phyloP scores from a whole-genome alignment of 2,797 vertebrate genomes.

The Melanitta fusca region DNA sequence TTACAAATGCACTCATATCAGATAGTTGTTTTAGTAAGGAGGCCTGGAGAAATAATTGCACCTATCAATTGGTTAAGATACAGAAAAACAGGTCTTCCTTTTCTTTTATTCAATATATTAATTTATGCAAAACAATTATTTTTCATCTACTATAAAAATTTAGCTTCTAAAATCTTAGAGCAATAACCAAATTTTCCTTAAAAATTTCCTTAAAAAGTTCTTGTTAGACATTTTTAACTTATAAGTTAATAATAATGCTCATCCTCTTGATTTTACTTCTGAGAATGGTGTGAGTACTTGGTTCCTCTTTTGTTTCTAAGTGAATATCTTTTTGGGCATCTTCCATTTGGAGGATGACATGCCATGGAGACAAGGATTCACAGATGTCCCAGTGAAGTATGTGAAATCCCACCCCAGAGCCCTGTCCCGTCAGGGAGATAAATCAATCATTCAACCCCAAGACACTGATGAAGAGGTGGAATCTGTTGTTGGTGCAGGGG shows the following conservation, averaged over 20 bases:
- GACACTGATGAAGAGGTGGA: background rate
- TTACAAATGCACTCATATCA: background rate
- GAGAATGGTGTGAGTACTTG: background rate
- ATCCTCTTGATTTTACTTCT: background rate
- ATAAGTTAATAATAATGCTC: background rate
- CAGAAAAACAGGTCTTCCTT: background rate
- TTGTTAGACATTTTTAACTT: background rate
- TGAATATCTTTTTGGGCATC: background rate
- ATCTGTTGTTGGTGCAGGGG: background rate
- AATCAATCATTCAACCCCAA: background rate
- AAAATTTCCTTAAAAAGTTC: slow-evolving; percentile 2
- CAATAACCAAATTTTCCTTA: background rate
- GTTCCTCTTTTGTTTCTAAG: background rate
- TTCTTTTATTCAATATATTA: background rate
- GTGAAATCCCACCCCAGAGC: background rate
- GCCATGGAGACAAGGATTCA: background rate
- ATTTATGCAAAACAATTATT: background rate
- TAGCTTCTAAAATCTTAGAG: background rate
- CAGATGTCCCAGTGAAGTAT: background rate
- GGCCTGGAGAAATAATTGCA: background rate
- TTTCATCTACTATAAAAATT: background rate
- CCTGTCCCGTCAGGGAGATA: background rate
- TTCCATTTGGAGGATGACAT: background rate
- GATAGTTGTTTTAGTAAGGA: background rate
- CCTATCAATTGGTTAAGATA: background rate